These are phyloP conservation scores for Nomada ferruginata DNA, from an alignment of 2,888 invertebrate species.

Conservation along the genomic window DNA sequence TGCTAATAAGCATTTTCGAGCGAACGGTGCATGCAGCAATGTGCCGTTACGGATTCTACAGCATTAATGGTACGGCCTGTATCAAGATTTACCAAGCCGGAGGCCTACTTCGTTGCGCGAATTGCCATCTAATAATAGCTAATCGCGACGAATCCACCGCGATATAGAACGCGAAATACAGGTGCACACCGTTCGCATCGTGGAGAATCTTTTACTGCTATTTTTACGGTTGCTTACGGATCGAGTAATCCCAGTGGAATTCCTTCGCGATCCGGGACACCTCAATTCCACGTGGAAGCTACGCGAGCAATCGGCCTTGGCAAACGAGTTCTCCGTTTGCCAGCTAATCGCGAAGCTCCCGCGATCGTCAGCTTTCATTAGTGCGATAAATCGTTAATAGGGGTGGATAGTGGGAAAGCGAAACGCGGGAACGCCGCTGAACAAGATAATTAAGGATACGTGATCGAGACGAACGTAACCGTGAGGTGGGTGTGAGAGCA, in stretches of 20 bases:
- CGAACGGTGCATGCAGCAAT: conserved; percentile 56
- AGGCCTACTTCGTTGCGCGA: conserved; percentile 50
- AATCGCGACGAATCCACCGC: conserved; percentile 15
- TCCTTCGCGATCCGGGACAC: neutral
- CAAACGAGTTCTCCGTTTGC: neutral
- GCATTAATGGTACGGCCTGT: conserved; percentile 58
- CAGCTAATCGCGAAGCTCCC: neutral
- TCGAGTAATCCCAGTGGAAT: neutral
- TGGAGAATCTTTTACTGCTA: neutral
- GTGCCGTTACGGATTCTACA: conserved; percentile 44
- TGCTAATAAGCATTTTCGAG: conserved; percentile 57
- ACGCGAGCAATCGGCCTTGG: neutral
- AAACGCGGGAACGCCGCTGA: neutral
- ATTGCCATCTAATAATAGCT: conserved; percentile 55
- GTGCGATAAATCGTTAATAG: conserved; percentile 11
- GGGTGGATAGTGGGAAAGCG: neutral
- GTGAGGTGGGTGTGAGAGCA: neutral
- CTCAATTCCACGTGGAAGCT: neutral
- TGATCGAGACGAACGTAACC: conserved; percentile 14
- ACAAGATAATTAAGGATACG: conserved; percentile 41
- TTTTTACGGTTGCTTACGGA: neutral
- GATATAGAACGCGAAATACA: conserved; percentile 2
- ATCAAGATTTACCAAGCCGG: conserved; percentile 61
- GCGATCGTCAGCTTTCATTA: conserved; percentile 14
- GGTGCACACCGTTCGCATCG: neutral